Conservation (phyloP, 2,888 invertebrate species). For the Saturnia pavonia region DNA sequence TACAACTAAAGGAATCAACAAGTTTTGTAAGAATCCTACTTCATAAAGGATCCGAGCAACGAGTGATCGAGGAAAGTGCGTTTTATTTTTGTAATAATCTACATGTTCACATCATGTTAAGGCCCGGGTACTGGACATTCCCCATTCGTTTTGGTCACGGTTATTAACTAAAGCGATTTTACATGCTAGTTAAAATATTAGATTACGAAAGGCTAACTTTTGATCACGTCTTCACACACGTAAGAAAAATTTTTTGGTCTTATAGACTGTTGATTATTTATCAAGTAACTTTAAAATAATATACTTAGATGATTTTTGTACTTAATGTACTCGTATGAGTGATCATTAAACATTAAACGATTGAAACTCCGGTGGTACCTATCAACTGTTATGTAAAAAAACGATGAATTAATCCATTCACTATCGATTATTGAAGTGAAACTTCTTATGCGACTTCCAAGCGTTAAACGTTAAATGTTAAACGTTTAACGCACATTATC, state of each 20-base stretch:
- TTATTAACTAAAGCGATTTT: slow-evolving; percentile 11
- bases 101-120: slow-evolving; percentile 10
- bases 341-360: too few relatives aligned
- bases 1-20: neutral
- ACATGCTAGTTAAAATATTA: slow-evolving; percentile 12
- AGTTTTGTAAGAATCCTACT: neutral
- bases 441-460: too few relatives aligned
- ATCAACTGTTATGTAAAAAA: too few relatives aligned
- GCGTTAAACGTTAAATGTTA: too few relatives aligned
- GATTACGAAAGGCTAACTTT: slow-evolving; percentile 2
- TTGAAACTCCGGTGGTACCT: too few relatives aligned
- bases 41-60: neutral
- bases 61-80: slow-evolving; percentile 6
- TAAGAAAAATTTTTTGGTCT: neutral
- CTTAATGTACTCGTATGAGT: too few relatives aligned
- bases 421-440: too few relatives aligned
- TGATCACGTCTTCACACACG: neutral
- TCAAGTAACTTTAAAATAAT: neutral
- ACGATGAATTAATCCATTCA: too few relatives aligned
- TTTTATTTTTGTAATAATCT: slow-evolving; percentile 12
- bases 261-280: neutral
- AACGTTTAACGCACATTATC: too few relatives aligned
- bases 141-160: slow-evolving; percentile 21
- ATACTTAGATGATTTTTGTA: too few relatives aligned
- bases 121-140: slow-evolving; percentile 13